These are phyloP conservation scores for Nymphalis c-album DNA, from an alignment of 2,888 invertebrate species.

Conservation along the genomic window DNA sequence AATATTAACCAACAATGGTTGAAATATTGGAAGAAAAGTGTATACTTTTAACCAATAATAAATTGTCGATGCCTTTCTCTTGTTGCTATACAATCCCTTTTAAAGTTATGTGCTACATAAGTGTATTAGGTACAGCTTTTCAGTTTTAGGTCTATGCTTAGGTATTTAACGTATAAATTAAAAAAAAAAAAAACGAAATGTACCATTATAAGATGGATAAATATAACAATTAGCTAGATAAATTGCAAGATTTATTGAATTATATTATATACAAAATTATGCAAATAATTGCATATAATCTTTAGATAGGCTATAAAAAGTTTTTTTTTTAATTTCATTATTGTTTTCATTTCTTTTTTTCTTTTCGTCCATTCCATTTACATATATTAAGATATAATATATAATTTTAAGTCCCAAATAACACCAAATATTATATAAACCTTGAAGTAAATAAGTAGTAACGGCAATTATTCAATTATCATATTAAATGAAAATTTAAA, in stretches of 20 bases:
- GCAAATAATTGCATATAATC: slow-evolving; percentile 57
- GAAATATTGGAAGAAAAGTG: slow-evolving; percentile 27
- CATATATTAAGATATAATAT: slow-evolving; percentile 50
- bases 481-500: slow-evolving; percentile 43
- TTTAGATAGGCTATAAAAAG: slow-evolving; percentile 72
- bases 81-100: slow-evolving; percentile 66
- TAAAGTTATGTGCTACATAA: slow-evolving; percentile 44
- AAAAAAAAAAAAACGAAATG: slow-evolving; percentile 44
- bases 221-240: slow-evolving; percentile 61
- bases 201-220: slow-evolving; percentile 57
- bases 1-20: slow-evolving; percentile 38
- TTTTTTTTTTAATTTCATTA: slow-evolving; percentile 31
- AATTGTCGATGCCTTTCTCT: slow-evolving; percentile 63
- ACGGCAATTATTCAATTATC: slow-evolving; percentile 47
- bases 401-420: slow-evolving; percentile 70
- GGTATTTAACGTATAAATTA: slow-evolving; percentile 37
- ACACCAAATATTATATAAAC: slow-evolving; percentile 64
- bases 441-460: slow-evolving; percentile 51
- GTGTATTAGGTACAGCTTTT: slow-evolving; percentile 51
- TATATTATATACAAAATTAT: slow-evolving; percentile 64
- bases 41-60: slow-evolving; percentile 35
- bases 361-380: slow-evolving; percentile 52
- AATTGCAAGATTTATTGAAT: slow-evolving; percentile 68
- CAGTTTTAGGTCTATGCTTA: slow-evolving; percentile 53
- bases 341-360: slow-evolving; percentile 36